Base-by-base conservation (phyloP, 2,113 vertebrate species). In the Haplotaxodon microlepis region DNA sequence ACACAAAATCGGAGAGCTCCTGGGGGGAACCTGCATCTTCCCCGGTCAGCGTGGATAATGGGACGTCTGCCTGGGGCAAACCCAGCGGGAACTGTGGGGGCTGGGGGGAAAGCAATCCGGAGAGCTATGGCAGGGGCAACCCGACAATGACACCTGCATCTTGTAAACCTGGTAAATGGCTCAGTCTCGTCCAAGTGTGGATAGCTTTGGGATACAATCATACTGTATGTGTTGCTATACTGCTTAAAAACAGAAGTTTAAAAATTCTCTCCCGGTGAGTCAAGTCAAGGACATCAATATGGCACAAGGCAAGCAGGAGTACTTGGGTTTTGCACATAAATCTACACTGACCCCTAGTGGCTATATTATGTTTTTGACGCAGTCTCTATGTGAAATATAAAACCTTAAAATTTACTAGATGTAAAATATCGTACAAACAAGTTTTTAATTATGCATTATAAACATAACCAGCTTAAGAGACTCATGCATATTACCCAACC, bases 61-160 rank as follows among this genome's bases (percentile, higher is more conserved):
- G 98, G 93, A 99, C 98, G 9, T 98, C 98, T 2, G 97, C 98
- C 0, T 99, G 98, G 98, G 97, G 97, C 80, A 99, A 99, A 87
- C 96, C 98, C 53, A 96, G 93, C 34, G 97, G 97, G 12, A 96
- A 97, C 45, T 98, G 97, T 86, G 97, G 97, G 7, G 96, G 97
- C 31, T 99, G 98, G 98, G 97, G 96, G 84, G 98, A 98, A 29
- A 96, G 94, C 84, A 97, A 97, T 91, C 76, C 96, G 0, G 98
- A 99, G 94, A 93, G 95, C 3, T 99, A 98, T 1, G 95, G 97
- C 94, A 97, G 98, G 96, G 96, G 97, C 90, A 96, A 95, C 2
- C 92, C 95, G 82, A 95, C 97, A 38, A 94, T 98, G 94, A 95
- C 97, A 94, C 94, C 97, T 92, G 96, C 97, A 96, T 96, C 98